Conservation (phyloP, 1,140 invertebrate genomes). For the Drosophila neocordata region DNA sequence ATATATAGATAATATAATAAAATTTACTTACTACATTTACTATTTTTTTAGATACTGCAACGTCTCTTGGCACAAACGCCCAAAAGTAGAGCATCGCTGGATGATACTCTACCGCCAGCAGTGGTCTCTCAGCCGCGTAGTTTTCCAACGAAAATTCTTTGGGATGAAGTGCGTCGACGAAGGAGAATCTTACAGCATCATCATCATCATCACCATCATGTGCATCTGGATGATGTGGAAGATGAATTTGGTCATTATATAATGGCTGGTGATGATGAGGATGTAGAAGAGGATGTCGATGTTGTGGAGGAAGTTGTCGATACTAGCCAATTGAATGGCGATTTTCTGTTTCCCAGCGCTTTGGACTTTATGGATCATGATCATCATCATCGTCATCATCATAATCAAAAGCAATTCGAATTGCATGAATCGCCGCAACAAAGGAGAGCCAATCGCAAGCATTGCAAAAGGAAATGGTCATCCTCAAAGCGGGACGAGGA, state of each 20-base stretch:
- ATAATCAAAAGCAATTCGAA: constrained; percentile 69
- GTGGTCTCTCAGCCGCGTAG: constrained; percentile 50
- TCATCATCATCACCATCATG: constrained; percentile 40
- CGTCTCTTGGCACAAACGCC: constrained; percentile 76
- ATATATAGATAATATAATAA: no score
- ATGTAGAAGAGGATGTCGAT: constrained; percentile 24
- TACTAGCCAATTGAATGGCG: constrained; percentile 55
- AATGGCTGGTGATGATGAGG: constrained; percentile 65
- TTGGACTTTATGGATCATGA: constrained; percentile 64
- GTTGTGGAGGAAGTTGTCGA: constrained; percentile 16
- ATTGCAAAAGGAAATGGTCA: constrained; percentile 76
- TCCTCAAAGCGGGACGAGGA: constrained; percentile 37
- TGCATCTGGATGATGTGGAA: constrained; percentile 64
- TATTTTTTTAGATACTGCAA: constrained; percentile 77
- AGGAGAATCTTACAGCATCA: constrained; percentile 48
- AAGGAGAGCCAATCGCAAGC: constrained; percentile 68
- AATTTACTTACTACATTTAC: no score
- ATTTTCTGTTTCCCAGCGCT: constrained; percentile 64
- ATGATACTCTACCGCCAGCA: constrained; percentile 25
- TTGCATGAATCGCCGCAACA: constrained; percentile 45
- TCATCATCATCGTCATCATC: constrained; percentile 45
- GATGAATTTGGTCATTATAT: constrained; percentile 72
- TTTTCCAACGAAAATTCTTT: constrained; percentile 44
- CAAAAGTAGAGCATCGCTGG: constrained; percentile 52
- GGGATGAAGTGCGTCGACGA: constrained; percentile 60